phyloP scores from a whole-genome alignment of 2,113 vertebrate genomes.

The Cebidichthys violaceus region DNA sequence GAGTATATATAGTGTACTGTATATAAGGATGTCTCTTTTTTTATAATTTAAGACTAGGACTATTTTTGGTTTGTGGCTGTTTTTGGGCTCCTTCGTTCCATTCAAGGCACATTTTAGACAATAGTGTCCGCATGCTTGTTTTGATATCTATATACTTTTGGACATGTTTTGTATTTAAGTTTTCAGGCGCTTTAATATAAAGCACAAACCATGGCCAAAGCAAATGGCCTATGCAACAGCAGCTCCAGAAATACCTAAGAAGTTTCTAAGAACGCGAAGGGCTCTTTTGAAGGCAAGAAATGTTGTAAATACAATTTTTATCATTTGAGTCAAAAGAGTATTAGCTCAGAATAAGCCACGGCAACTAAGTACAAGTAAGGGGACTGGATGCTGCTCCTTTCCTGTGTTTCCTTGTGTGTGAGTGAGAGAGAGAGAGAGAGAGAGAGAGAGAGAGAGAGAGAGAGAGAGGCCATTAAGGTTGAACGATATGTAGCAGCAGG shows the following conservation, averaged over 20 bases:
- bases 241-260: constrained; percentile 5
- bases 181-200: not conserved
- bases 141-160: not conserved
- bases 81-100: not conserved
- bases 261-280: not conserved
- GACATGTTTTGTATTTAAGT: not conserved
- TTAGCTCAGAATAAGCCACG: constrained; percentile 24
- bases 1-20: not conserved
- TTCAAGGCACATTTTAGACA: not conserved
- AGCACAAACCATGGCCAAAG: not conserved
- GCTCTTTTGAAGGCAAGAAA: not conserved
- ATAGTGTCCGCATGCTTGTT: not conserved
- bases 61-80: not conserved
- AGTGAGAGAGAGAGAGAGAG: not conserved
- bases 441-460: no score
- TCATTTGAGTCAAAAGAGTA: not conserved
- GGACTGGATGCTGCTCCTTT: constrained; percentile 9
- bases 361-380: constrained; percentile 28
- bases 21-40: not conserved
- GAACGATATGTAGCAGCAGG: constrained; percentile 54
- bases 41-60: not conserved
- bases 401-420: not conserved
- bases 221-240: not conserved
- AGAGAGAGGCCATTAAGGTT: constrained; percentile 21
- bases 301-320: not conserved